A percentile compares a stretch with the other conserved stretches of the same genome.
These are phyloP conservation scores for Zophobas morio DNA, from an alignment of 1,140 invertebrate genomes.

Conservation along the genomic window DNA sequence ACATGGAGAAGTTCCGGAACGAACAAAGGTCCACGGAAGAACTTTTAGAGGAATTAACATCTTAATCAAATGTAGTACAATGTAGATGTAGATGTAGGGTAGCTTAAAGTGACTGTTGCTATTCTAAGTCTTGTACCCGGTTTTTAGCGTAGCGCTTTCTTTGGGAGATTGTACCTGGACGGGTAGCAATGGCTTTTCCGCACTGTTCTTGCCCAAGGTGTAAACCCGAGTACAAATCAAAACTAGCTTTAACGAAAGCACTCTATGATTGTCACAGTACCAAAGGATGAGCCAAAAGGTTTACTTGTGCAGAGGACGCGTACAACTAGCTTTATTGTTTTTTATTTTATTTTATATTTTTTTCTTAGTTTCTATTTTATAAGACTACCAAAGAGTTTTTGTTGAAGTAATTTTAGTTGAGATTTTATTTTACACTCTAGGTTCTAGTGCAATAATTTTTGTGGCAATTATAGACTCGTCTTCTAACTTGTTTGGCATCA, in stretches of 20 bases:
- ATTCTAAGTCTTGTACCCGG: slow-evolving; percentile 17
- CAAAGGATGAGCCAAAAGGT: slow-evolving; percentile 16
- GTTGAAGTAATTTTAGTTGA: slow-evolving; percentile 29
- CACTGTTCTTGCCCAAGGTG: slow-evolving; percentile 31
- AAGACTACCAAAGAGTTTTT: slow-evolving; percentile 34
- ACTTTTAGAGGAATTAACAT: slow-evolving; percentile 81
- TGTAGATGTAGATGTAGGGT: slow-evolving; percentile 23
- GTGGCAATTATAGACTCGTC: slow-evolving; percentile 32
- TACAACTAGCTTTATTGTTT: slow-evolving; percentile 36
- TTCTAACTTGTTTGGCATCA: slow-evolving; percentile 27
- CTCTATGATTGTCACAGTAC: slow-evolving; percentile 34
- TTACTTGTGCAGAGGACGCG: slow-evolving; percentile 5
- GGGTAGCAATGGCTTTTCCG: slow-evolving; percentile 17
- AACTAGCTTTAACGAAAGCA: slow-evolving; percentile 27
- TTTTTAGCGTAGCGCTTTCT: slow-evolving; percentile 27
- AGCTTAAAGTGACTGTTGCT: slow-evolving; percentile 35
- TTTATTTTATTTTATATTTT: slow-evolving; percentile 4
- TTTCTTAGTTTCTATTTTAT: neutral
- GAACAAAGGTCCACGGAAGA: slow-evolving; percentile 84
- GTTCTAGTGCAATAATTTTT: slow-evolving; percentile 27
- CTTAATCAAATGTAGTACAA: slow-evolving; percentile 62
- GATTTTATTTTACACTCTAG: slow-evolving; percentile 14
- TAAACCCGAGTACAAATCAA: slow-evolving; percentile 34
- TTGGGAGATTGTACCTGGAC: slow-evolving; percentile 11
- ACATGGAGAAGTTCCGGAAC: slow-evolving; percentile 82